Percentiles rank a stretch among this genome's conserved stretches.
These are phyloP conservation scores for Tenualosa thibaudeaui DNA, from an alignment of 2,797 vertebrate species.

Conservation along the genomic window DNA sequence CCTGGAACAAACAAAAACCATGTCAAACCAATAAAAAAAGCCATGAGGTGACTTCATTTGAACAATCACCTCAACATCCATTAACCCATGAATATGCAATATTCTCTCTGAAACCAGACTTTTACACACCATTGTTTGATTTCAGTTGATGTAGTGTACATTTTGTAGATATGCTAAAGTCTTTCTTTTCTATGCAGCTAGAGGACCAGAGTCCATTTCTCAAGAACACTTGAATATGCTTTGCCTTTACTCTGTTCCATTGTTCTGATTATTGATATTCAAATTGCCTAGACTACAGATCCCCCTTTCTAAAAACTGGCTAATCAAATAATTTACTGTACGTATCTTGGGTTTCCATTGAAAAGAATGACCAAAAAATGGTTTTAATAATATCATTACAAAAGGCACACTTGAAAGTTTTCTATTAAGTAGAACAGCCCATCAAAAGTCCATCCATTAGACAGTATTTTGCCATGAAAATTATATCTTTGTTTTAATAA, in stretches of 20 bases:
- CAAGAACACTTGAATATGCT: not conserved
- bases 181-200: not conserved
- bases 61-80: not conserved
- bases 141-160: not conserved
- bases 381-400: not conserved
- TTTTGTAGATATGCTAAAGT: not conserved
- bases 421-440: not conserved
- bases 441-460: not conserved
- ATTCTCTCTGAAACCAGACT: too few species aligned
- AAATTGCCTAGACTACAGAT: not conserved
- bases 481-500: not conserved
- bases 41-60: too few species aligned
- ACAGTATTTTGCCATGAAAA: not conserved
- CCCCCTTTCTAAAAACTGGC: not conserved
- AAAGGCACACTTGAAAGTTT: not conserved
- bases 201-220: not conserved
- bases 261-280: not conserved
- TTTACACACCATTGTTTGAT: not conserved
- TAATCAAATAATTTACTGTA: constrained; percentile 1
- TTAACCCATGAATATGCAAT: not conserved
- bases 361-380: not conserved
- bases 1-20: too few species aligned
- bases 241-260: not conserved
- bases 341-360: not conserved
- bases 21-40: not conserved